Evolutionary conservation across 2,113 vertebrate species (phyloP), one percentile per base, ranked within the genome.

Genomic region (Thalassoma bifasciatum): DNA sequence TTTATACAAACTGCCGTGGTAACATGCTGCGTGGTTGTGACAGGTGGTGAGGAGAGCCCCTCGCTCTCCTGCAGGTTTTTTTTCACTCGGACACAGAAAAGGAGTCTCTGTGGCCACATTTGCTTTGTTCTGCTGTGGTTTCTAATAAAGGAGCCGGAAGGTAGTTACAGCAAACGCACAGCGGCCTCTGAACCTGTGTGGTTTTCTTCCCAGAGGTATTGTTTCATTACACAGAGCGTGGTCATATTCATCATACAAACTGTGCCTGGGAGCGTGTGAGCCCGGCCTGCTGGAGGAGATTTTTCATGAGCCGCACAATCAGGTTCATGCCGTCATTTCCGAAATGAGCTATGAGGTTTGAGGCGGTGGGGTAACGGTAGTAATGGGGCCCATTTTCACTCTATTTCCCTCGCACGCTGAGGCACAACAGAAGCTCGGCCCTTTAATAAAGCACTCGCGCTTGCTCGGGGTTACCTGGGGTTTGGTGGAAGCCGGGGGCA

Each of bases 401-500:
- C 73, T 16, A 5, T 53, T 52, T 52, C 70, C 72, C 74, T 44
- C 11, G 3, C 75, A 82, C 61, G 52, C 82, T 77, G 82, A 85
- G 89, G 11, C 70, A 54, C 67, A 70, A 78, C 80, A 86, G 69
- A 79, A 59, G 58, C 59, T 51, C 61, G 49, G 77, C 3, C 73
- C 81, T 81, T 72, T 78, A 89, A 88, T 74, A 83, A 49, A 86
- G 82, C 62, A 51, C 60, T 72, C 44, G 51, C 46, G 23, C 50
- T 68, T 60, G 16, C 21, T 30, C 23, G 61, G 66, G 75, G 91
- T 91, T 95, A 96, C 95, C 96, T 96, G 95, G 58, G 94, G 90
- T 84, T 92, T 92, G 76, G 94, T 93, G 61, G 96, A 95, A n/a
- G 95, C 93, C 47, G 94, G 92, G 19, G 95, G 92, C 80, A 94